These are phyloP conservation scores for Periphyllus acericola DNA, from an alignment of 2,888 invertebrate species.

Conservation along the genomic window DNA sequence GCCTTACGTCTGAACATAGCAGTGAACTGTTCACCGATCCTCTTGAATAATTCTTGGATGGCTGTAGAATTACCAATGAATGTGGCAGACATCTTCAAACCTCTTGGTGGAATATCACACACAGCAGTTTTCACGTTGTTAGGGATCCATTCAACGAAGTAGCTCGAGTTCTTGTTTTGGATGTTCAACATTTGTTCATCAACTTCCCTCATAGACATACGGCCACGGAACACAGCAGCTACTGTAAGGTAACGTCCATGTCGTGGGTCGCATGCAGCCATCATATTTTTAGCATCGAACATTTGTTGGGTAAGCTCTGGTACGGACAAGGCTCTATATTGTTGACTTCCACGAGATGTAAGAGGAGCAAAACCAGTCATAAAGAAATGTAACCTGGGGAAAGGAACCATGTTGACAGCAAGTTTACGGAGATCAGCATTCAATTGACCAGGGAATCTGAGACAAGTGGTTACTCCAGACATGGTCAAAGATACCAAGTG, in stretches of 20 bases:
- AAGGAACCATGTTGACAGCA: constrained; percentile 78
- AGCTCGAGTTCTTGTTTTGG: constrained; percentile 86
- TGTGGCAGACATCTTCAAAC: constrained; percentile 89
- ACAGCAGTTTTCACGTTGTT: constrained; percentile 86
- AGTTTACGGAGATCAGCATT: constrained; percentile 76
- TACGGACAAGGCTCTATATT: constrained; percentile 71
- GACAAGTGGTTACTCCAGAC: constrained; percentile 90
- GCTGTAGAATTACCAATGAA: constrained; percentile 89
- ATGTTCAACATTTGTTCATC: constrained; percentile 95
- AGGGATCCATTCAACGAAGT: constrained; percentile 87
- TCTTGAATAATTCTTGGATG: constrained; percentile 86
- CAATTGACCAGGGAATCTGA: constrained; percentile 76
- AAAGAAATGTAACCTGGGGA: constrained; percentile 74
- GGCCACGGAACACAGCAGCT: constrained; percentile 79
- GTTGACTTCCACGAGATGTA: constrained; percentile 73
- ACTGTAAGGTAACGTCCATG: constrained; percentile 82
- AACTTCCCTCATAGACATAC: constrained; percentile 94
- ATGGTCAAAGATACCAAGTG: constrained; percentile 75
- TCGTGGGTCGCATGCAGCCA: constrained; percentile 74
- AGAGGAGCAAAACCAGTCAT: constrained; percentile 74
- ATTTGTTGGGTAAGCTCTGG: constrained; percentile 73
- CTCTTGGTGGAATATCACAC: constrained; percentile 82
- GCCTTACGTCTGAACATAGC: constrained; percentile 94
- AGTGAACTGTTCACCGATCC: constrained; percentile 85
- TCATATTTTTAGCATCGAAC: constrained; percentile 76